Evolutionary conservation across 2,797 vertebrate species (phyloP).

Genomic region (Hephaestus fuliginosus): DNA sequence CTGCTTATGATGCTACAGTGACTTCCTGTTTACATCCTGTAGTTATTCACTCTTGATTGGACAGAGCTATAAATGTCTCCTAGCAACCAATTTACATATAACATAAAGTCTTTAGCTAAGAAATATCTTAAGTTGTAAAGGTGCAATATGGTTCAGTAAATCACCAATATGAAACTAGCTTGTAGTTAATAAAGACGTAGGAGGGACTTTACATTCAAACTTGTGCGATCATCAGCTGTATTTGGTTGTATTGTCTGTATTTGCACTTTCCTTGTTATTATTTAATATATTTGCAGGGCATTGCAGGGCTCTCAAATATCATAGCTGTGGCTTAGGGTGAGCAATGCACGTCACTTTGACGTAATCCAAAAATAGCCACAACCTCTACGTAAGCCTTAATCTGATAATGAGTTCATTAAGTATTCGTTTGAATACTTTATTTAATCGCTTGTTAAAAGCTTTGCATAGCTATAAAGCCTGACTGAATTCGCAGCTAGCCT

Average conservation of each 20-base stretch:
- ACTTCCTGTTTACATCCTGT: not conserved
- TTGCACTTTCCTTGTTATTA: not conserved
- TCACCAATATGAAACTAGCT: not conserved
- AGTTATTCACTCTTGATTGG: not conserved
- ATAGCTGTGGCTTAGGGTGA: not conserved
- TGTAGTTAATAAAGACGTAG: not conserved
- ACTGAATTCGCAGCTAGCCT: slow-evolving; percentile 44
- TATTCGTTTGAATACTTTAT: slow-evolving; percentile 30
- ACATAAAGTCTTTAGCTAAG: not conserved
- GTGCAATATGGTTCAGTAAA: not conserved
- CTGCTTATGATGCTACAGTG: not conserved
- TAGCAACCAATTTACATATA: not conserved
- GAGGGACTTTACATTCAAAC: not conserved
- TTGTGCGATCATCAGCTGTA: no score
- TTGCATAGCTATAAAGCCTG: slow-evolving; percentile 15
- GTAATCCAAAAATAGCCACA: slow-evolving; percentile 13
- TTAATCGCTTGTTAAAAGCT: slow-evolving; percentile 55
- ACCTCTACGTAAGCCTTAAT: slow-evolving; percentile 22
- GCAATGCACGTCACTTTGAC: slow-evolving; percentile 3
- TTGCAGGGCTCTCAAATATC: not conserved
- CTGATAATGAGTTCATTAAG: slow-evolving; percentile 48
- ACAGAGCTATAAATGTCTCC: not conserved
- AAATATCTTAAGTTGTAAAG: not conserved
- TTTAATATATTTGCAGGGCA: not conserved
- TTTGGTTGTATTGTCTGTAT: not conserved